Evolutionary conservation across 2,888 invertebrate species (phyloP), one percentile per base, ranked within the genome.

Genomic region (Rhabditoides inermis): DNA sequence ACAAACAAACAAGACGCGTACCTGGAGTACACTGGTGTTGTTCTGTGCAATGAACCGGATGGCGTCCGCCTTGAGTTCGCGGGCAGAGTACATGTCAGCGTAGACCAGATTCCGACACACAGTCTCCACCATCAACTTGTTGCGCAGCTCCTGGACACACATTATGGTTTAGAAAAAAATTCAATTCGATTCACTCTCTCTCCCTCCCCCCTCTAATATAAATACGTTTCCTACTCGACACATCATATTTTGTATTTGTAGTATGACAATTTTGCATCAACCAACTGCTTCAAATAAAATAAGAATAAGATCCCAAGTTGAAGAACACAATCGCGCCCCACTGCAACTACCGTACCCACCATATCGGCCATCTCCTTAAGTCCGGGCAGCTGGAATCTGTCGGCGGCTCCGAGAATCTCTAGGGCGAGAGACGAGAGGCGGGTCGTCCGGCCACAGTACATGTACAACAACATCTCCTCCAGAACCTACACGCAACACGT

Each of bases 291-390:
- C n/a, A n/a, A n/a, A n/a, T n/a, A n/a, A n/a, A n/a, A n/a, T n/a
- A n/a, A n/a, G n/a, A n/a, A n/a, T n/a, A n/a, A n/a, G n/a, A n/a
- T n/a, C n/a, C n/a, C n/a, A n/a, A n/a, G n/a, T n/a, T n/a, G n/a
- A n/a, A n/a, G n/a, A n/a, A n/a, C n/a, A n/a, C n/a, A 32, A 10
- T 15, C 10, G 32, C 10, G 32, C 32, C 10, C 10, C 15, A 32
- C 32, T 32, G 32, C 15, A n/a, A n/a, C n/a, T n/a, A n/a, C n/a
- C n/a, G n/a, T n/a, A 54, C 63, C 45, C 40, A 73, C 73, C 52
- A 60, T 61, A 32, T 73, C 73, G 15, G 75, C 73, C 61, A 73
- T 58, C 7, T 69, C 70, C 44, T 76, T 76, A n/a, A 76, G 58
- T 12, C 72, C 73, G n/a, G 61, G 60, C 20, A 76, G 51, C n/a